Conservation (phyloP, 2,797 vertebrate species). For the Arnoldichthys spilopterus region DNA sequence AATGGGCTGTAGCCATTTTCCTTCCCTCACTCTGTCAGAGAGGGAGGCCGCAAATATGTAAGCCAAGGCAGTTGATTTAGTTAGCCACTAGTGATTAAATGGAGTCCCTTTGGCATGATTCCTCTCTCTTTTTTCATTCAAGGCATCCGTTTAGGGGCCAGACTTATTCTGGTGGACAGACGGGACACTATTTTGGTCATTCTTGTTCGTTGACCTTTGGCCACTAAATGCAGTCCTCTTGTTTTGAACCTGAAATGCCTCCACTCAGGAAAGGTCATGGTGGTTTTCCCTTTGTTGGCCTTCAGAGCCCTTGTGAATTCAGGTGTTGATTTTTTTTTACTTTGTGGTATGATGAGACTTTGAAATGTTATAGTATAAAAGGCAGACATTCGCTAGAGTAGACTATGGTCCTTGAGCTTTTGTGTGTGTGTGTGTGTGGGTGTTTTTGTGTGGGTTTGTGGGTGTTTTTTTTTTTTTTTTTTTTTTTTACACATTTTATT, state of each 20-base stretch:
- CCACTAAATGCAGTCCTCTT: background rate
- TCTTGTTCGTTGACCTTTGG: background rate
- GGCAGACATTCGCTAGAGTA: too few species aligned
- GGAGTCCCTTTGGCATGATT: background rate
- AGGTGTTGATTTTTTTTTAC: too few species aligned
- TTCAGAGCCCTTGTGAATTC: background rate
- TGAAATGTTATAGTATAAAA: background rate
- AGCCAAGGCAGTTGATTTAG: conserved; percentile 10
- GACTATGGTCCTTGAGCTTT: too few species aligned
- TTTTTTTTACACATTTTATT: too few species aligned
- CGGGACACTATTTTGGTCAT: background rate
- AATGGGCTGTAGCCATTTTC: conserved; percentile 18
- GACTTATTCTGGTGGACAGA: background rate
- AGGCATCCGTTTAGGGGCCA: too few species aligned
- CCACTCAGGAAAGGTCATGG: background rate
- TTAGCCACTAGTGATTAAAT: background rate
- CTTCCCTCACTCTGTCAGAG: conserved; percentile 42
- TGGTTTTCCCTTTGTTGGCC: background rate
- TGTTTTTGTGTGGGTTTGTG: too few species aligned
- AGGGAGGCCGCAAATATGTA: conserved; percentile 41
- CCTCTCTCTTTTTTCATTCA: too few species aligned
- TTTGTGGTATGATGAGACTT: background rate
- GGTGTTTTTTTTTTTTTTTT: too few species aligned
- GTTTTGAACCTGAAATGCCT: conserved; percentile 3
- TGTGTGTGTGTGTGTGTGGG: too few species aligned